These are phyloP conservation scores for Rhabdomys pumilio DNA, from an alignment of 2,797 vertebrate species.

Conservation along the genomic window DNA sequence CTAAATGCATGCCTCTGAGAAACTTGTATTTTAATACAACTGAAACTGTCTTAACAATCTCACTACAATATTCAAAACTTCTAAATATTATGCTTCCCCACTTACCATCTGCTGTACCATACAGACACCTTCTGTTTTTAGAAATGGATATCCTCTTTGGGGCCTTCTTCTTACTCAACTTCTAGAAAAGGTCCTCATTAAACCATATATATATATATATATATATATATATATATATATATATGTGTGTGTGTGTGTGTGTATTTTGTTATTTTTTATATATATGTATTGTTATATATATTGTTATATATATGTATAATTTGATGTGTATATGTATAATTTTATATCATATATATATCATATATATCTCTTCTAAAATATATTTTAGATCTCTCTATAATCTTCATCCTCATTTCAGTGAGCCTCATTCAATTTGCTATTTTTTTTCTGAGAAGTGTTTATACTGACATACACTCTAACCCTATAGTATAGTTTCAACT, in stretches of 20 bases:
- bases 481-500: not conserved
- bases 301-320: too few species aligned
- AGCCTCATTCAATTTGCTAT: not conserved
- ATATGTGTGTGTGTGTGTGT: too few species aligned
- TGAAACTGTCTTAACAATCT: slow-evolving; percentile 30
- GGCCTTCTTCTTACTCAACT: not conserved
- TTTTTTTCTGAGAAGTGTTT: not conserved
- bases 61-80: not conserved
- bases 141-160: slow-evolving; percentile 22
- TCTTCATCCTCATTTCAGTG: not conserved
- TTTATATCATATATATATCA: not conserved
- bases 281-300: too few species aligned
- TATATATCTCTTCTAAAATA: not conserved
- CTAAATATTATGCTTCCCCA: not conserved
- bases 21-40: not conserved
- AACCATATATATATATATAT: not conserved
- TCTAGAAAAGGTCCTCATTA: not conserved
- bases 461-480: not conserved
- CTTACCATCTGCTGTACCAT: slow-evolving; percentile 11
- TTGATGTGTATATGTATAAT: not conserved
- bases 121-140: not conserved
- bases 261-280: too few species aligned
- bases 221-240: not conserved
- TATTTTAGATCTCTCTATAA: not conserved
- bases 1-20: not conserved